Conservation (phyloP, 1,140 invertebrate genomes). For the Philotrypesis tridentata region DNA sequence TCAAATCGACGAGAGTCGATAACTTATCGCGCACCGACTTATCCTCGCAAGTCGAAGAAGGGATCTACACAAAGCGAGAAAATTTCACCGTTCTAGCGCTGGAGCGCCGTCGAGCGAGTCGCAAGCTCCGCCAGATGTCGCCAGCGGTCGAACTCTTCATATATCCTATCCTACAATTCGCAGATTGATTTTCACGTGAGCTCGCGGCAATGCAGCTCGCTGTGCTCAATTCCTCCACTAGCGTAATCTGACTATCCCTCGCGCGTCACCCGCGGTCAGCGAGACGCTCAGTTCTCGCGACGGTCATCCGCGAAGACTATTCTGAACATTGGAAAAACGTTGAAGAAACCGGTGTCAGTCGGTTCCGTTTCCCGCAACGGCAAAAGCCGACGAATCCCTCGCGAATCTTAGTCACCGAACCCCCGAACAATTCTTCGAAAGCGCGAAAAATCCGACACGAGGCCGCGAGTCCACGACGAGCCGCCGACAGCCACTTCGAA, state of each 20-base stretch:
- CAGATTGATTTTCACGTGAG: constrained; percentile 41
- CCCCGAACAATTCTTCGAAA: neutral
- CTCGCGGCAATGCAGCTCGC: neutral
- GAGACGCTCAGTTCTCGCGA: neutral
- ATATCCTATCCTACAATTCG: too few relatives aligned
- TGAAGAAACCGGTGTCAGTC: too few relatives aligned
- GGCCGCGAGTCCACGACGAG: too few relatives aligned
- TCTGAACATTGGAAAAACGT: neutral
- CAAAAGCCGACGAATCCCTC: neutral
- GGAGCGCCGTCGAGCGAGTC: neutral
- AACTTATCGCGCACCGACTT: neutral
- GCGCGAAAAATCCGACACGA: neutral
- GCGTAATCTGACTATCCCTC: neutral
- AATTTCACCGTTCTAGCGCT: neutral
- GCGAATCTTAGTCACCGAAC: neutral
- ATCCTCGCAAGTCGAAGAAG: neutral
- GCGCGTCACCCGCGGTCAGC: neutral
- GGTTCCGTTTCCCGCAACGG: too few relatives aligned
- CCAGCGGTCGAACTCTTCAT: neutral
- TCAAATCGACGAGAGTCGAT: neutral
- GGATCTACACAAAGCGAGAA: neutral
- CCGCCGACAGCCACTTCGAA: too few relatives aligned
- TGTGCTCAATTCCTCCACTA: neutral
- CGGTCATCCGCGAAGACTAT: neutral
- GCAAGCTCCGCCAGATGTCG: constrained; percentile 1